phyloP scores from a whole-genome alignment of 1,140 invertebrate genomes.

The Ericerus pela region DNA sequence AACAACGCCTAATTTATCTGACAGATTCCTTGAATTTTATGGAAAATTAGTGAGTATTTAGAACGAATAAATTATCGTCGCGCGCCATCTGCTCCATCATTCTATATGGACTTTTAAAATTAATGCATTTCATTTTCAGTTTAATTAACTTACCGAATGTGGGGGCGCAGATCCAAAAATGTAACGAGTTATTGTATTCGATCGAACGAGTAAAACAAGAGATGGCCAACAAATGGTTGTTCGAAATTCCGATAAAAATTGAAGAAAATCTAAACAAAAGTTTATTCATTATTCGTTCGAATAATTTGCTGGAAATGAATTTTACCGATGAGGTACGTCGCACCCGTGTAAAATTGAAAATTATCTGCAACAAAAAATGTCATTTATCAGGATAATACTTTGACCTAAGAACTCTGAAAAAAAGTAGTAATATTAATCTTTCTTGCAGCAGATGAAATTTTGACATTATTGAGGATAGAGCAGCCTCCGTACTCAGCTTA shows the following conservation, averaged over 20 bases:
- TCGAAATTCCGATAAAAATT: slow-evolving; percentile 28
- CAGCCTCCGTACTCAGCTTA: no score
- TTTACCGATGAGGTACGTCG: slow-evolving; percentile 27
- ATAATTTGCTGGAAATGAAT: slow-evolving; percentile 30
- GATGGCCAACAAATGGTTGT: slow-evolving; percentile 30
- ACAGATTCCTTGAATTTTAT: not conserved
- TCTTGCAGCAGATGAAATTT: no score
- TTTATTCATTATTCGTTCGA: slow-evolving; percentile 26
- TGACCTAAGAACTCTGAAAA: no score
- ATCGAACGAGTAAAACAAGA: slow-evolving; percentile 27
- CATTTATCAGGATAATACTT: no score
- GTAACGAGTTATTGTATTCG: slow-evolving; percentile 29
- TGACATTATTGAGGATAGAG: no score
- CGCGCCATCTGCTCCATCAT: not conserved
- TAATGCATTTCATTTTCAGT: slow-evolving; percentile 1
- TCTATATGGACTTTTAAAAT: not conserved
- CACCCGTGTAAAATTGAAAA: not conserved
- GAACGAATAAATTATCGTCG: not conserved
- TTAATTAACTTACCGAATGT: slow-evolving; percentile 26
- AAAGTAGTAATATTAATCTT: no score
- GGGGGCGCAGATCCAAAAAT: slow-evolving; percentile 27
- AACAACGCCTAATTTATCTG: not conserved
- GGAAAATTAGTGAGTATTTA: not conserved
- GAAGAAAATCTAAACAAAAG: slow-evolving; percentile 29
- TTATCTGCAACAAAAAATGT: not conserved